Evolutionary conservation across 2,888 invertebrate genomes (phyloP).

Genomic region (Epirrhoe alternata): DNA sequence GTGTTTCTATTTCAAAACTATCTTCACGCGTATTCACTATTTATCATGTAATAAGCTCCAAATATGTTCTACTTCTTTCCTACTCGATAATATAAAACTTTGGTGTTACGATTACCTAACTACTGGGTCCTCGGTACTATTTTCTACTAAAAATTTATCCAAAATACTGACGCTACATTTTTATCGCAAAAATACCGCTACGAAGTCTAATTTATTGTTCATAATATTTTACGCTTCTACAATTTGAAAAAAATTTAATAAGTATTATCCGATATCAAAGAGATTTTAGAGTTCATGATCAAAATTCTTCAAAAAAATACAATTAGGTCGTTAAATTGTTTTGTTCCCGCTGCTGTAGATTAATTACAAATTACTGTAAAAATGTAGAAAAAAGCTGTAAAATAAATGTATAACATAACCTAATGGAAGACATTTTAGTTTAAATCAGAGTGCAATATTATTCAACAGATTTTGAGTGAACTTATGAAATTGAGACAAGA

Average conservation of each 20-base stretch:
- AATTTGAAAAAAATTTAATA: constrained; percentile 51
- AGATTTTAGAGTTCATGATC: constrained; percentile 50
- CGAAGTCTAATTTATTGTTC: constrained; percentile 67
- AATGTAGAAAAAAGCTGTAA: constrained; percentile 41
- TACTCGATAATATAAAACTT: constrained; percentile 69
- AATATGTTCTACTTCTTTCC: constrained; percentile 45
- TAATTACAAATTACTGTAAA: constrained; percentile 44
- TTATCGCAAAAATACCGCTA: constrained; percentile 77
- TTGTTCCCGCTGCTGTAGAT: constrained; percentile 72
- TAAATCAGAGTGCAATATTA: constrained; percentile 59
- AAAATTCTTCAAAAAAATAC: constrained; percentile 72
- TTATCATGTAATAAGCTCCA: constrained; percentile 74
- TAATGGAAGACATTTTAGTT: constrained; percentile 80
- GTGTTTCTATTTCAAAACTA: constrained; percentile 49
- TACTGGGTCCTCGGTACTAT: constrained; percentile 75
- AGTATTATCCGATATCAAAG: constrained; percentile 49
- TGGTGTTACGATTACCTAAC: constrained; percentile 78
- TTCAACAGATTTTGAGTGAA: constrained; percentile 47
- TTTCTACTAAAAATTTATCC: constrained; percentile 73
- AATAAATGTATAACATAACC: constrained; percentile 65
- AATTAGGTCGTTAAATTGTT: constrained; percentile 66
- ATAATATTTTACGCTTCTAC: constrained; percentile 61
- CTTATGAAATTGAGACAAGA: constrained; percentile 53
- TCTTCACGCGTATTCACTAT: constrained; percentile 44
- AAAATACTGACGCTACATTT: constrained; percentile 79